Percentiles rank a stretch among this genome's conserved stretches.
phyloP scores from a whole-genome alignment of 1,140 invertebrate species.

The Drosophila littoralis region DNA sequence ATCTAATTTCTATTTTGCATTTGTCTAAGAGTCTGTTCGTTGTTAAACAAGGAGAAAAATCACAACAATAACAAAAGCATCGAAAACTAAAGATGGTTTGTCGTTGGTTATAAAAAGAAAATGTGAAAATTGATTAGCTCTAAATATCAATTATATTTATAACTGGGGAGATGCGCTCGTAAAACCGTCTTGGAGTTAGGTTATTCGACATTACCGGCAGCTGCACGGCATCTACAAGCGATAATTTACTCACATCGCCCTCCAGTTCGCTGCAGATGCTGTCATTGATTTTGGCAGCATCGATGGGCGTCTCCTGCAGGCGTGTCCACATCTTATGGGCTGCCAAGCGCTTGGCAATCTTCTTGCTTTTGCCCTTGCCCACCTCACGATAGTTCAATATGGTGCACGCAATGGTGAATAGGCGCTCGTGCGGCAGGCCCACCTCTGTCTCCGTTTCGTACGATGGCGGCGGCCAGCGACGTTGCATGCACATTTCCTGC shows the following conservation, averaged over 20 bases:
- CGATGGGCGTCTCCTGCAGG: constrained; percentile 90
- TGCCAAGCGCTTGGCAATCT: constrained; percentile 96
- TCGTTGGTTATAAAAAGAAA: background rate
- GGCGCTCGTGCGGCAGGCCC: constrained; percentile 96
- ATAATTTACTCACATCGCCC: constrained; percentile 74
- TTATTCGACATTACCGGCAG: constrained; percentile 5
- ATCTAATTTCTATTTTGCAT: background rate
- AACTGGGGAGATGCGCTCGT: constrained; percentile 36
- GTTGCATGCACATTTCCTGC: constrained; percentile 98
- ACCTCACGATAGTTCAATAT: constrained; percentile 93
- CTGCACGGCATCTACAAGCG: constrained; percentile 17
- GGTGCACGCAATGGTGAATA: constrained; percentile 96
- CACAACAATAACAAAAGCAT: background rate
- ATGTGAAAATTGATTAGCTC: constrained; percentile 1
- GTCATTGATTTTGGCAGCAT: constrained; percentile 86
- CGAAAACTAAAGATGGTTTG: background rate
- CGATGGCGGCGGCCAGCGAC: constrained; percentile 96
- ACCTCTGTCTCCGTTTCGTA: constrained; percentile 96
- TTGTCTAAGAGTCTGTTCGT: background rate
- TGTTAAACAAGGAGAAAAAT: background rate
- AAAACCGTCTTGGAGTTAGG: constrained; percentile 23
- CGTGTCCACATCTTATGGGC: constrained; percentile 96
- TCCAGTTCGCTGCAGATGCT: constrained; percentile 84
- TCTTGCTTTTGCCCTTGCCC: constrained; percentile 97
- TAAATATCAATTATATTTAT: constrained; percentile 45